phyloP scores from a whole-genome alignment of 2,113 vertebrate species.

The Amphiprion percula region DNA sequence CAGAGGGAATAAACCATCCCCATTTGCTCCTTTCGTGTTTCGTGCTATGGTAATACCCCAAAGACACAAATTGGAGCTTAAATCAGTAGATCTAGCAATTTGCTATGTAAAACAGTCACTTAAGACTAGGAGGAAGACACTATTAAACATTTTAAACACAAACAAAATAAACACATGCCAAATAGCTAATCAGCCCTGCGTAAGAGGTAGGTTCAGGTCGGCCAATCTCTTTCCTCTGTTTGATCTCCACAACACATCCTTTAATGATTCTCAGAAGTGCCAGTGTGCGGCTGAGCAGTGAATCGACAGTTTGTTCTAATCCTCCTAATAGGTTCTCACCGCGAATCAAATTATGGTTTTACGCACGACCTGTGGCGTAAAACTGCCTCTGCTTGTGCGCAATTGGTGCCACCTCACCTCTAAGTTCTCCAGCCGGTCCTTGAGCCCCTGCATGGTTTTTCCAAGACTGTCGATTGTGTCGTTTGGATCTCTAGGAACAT shows the following conservation, averaged over 20 bases:
- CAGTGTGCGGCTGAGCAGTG: background rate
- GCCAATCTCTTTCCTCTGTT: slow-evolving; percentile 18
- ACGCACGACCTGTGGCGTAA: slow-evolving; percentile 42
- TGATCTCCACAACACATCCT: background rate
- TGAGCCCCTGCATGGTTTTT: slow-evolving; percentile 94
- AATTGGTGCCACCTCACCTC: slow-evolving; percentile 84
- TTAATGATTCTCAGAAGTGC: slow-evolving; percentile 17
- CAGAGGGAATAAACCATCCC: background rate
- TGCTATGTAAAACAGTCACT: background rate
- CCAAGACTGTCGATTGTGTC: slow-evolving; percentile 93
- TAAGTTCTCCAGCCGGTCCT: slow-evolving; percentile 93
- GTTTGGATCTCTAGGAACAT: slow-evolving; percentile 92
- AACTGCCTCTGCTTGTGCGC: background rate
- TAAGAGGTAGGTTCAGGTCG: slow-evolving; percentile 1
- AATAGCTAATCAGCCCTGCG: background rate
- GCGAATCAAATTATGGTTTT: slow-evolving; percentile 36
- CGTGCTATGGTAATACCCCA: too few species aligned
- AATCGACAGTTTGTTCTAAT: slow-evolving; percentile 7
- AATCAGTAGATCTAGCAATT: background rate
- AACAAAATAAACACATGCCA: background rate
- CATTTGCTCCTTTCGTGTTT: too few species aligned
- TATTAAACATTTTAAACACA: background rate
- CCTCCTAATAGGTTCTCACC: background rate
- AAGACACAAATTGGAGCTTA: background rate
- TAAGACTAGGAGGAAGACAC: background rate